These are phyloP conservation scores for Zaprionus capensis DNA, from an alignment of 1,140 invertebrate genomes.

Conservation along the genomic window DNA sequence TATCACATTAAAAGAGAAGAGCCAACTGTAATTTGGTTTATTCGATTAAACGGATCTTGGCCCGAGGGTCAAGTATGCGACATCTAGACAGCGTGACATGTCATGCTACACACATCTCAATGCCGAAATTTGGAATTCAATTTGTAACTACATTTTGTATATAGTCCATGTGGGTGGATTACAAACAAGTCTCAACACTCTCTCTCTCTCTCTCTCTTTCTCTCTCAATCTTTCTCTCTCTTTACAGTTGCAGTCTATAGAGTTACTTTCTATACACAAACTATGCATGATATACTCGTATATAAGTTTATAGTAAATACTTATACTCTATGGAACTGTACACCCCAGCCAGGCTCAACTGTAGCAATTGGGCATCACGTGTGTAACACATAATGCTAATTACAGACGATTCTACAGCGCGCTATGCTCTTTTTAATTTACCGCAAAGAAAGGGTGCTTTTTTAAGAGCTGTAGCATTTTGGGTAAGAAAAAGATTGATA, in stretches of 20 bases:
- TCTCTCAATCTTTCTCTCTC: background rate
- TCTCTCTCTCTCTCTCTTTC: background rate
- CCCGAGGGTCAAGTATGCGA: slow-evolving; percentile 35
- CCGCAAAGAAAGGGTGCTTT: background rate
- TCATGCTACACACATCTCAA: slow-evolving; percentile 12
- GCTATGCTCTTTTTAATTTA: slow-evolving; percentile 26
- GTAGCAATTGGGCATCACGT: slow-evolving; percentile 28
- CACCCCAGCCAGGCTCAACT: background rate
- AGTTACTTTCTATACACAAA: no score
- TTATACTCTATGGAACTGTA: background rate
- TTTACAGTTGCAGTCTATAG: no score
- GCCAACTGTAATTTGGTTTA: slow-evolving; percentile 45
- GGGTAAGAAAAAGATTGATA: no score
- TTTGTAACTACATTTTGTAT: slow-evolving; percentile 3
- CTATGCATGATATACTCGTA: no score
- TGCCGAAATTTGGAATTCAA: slow-evolving; percentile 8
- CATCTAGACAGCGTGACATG: slow-evolving; percentile 12
- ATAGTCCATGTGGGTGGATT: slow-evolving; percentile 2
- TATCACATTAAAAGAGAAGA: slow-evolving; percentile 18
- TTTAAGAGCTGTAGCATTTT: no score
- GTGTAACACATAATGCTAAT: slow-evolving; percentile 39
- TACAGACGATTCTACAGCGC: slow-evolving; percentile 32
- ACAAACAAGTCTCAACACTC: background rate
- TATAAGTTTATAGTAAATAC: background rate
- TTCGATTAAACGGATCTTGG: slow-evolving; percentile 52